These are phyloP conservation scores for Myotis davidii DNA, from an alignment of 2,113 vertebrate genomes.

Conservation along the genomic window DNA sequence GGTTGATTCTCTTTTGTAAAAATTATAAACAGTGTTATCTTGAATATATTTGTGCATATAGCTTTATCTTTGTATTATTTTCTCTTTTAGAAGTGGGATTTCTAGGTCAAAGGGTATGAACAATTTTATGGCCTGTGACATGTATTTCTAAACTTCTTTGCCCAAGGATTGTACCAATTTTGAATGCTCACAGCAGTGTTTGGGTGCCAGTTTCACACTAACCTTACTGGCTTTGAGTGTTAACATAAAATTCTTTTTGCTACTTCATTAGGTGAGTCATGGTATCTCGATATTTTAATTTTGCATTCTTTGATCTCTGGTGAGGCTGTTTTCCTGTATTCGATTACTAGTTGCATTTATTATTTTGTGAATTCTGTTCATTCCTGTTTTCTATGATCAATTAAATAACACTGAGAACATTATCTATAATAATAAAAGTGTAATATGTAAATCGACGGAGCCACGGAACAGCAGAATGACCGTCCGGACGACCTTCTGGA, in stretches of 20 bases:
- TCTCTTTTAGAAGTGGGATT: slow-evolving; percentile 17
- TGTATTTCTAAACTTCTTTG: slow-evolving; percentile 27
- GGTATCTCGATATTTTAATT: background rate
- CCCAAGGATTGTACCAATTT: background rate
- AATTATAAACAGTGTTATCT: background rate
- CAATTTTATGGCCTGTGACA: background rate
- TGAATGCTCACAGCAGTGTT: background rate
- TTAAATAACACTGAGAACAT: background rate
- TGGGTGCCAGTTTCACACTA: background rate
- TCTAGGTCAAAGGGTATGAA: background rate
- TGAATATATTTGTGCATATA: background rate
- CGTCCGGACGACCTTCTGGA: too few relatives aligned
- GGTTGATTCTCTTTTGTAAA: background rate
- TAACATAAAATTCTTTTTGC: background rate
- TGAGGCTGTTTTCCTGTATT: background rate
- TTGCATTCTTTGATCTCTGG: background rate
- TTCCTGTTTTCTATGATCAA: background rate
- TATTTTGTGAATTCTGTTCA: slow-evolving; percentile 37
- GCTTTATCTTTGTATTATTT: slow-evolving; percentile 24
- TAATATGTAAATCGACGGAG: too few relatives aligned
- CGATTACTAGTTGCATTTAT: background rate
- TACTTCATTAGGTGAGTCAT: background rate
- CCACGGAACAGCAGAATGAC: too few relatives aligned
- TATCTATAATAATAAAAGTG: too few relatives aligned
- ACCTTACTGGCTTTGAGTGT: background rate